Evolutionary conservation across 2,888 invertebrate species (phyloP), one percentile per base, ranked within the genome.

Genomic region (Lycaena phlaeas): DNA sequence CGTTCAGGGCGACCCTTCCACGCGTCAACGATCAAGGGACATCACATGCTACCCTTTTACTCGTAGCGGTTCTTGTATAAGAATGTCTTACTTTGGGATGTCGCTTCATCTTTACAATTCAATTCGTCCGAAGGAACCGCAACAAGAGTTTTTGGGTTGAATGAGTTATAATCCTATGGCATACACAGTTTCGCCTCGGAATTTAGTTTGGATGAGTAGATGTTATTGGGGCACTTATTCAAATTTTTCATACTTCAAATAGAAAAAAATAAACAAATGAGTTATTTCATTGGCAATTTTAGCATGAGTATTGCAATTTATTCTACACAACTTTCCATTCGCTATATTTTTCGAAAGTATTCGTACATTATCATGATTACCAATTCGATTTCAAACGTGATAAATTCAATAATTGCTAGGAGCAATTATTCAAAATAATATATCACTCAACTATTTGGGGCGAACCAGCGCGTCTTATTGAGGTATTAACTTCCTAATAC

Each of bases 81-180:
- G 56, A 51, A 55, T 54, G 53, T 54, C 57, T 49, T 56, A 55
- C 38, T 48, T 14, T 46, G 41, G 44, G 43, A 52, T 50, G 56
- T 59, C 52, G 48, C 51, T 52, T 57, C 58, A 56, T 68, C 64
- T 67, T 67, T 59, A 59, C 59, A 59, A 61, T 61, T 69, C 58
- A 57, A 61, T 67, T 62, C 60, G 50, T 57, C 52, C 49, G 51
- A 52, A 60, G 53, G 56, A 57, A 64, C 65, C 64, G 49, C 64
- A 47, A 54, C 57, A 57, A 50, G 56, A 51, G 49, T 50, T 44
- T 46, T 48, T 49, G 44, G 56, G 53, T 57, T 53, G 60, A 48
- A 52, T 54, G 53, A 52, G 53, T 52, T 64, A 59, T 62, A 64
- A 65, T 65, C 61, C 28, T 12, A 28, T 29, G n/a, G n/a, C n/a